A percentile compares a stretch with the other conserved stretches of the same genome.
These are phyloP conservation scores for Argopecten irradians DNA, from an alignment of 1,140 invertebrate species.

Conservation along the genomic window DNA sequence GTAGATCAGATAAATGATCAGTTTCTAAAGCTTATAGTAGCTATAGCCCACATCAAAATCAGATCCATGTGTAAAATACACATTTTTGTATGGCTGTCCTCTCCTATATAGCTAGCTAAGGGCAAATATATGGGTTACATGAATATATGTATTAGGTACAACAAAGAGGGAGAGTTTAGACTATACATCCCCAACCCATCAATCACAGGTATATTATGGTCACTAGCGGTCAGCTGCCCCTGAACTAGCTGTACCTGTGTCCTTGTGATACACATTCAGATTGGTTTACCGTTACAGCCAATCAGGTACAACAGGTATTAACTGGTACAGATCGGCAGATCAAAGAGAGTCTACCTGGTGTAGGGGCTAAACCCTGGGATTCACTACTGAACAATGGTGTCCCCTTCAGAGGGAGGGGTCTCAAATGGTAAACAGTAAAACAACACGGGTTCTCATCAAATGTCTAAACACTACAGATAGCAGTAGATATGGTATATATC, in stretches of 20 bases:
- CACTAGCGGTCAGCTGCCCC: conserved; percentile 3
- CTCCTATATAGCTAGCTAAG: not conserved
- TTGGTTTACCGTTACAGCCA: no score
- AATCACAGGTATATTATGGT: not conserved
- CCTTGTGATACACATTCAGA: not conserved
- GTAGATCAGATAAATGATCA: no score
- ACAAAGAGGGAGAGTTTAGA: not conserved
- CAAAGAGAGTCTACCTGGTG: not conserved
- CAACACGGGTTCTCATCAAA: not conserved
- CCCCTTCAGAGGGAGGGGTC: not conserved
- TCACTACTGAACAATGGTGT: not conserved
- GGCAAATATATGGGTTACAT: not conserved
- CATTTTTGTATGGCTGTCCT: not conserved
- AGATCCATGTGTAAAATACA: not conserved
- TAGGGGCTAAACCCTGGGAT: not conserved
- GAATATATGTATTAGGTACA: not conserved
- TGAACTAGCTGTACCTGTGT: not conserved
- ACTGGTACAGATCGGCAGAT: not conserved
- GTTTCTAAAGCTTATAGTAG: no score
- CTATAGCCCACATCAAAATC: not conserved
- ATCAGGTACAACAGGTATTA: not conserved
- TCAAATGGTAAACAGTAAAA: not conserved
- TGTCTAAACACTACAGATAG: not conserved
- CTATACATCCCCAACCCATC: not conserved
- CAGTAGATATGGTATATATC: not conserved